Evolutionary conservation across 2,797 vertebrate species (phyloP).

Genomic region (Mus spretus): DNA sequence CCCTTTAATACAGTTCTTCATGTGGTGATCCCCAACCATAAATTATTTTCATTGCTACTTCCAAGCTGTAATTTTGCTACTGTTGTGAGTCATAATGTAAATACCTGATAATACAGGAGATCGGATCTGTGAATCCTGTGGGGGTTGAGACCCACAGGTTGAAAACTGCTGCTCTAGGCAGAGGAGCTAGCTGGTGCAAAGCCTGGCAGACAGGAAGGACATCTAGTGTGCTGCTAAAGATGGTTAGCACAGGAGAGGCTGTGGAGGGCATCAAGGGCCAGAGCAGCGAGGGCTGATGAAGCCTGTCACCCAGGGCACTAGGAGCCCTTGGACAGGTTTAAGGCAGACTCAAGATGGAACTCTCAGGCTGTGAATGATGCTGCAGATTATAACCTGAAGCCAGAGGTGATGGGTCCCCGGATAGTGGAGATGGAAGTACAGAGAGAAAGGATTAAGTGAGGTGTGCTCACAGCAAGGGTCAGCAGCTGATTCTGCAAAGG

Average conservation of each 20-base stretch:
- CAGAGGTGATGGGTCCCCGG: not conserved
- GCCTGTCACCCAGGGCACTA: too few relatives aligned
- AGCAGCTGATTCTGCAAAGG: not conserved
- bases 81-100: not conserved
- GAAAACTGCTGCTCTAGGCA: not conserved
- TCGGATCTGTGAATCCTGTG: not conserved
- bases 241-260: not conserved
- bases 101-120: not conserved
- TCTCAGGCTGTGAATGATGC: not conserved
- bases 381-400: not conserved
- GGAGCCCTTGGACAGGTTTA: not conserved
- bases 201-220: not conserved
- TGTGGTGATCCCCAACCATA: not conserved
- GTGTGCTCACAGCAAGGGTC: not conserved
- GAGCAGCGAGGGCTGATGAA: not conserved
- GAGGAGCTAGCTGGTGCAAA: not conserved
- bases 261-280: not conserved
- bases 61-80: not conserved
- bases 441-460: not conserved
- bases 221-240: rapidly evolving
- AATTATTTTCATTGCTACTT: not conserved
- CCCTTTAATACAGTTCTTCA: not conserved
- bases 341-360: not conserved
- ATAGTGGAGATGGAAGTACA: not conserved
- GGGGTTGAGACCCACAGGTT: not conserved